Base-by-base conservation (phyloP, 2,888 invertebrate genomes). In the Sinohyriopsis cumingii region DNA sequence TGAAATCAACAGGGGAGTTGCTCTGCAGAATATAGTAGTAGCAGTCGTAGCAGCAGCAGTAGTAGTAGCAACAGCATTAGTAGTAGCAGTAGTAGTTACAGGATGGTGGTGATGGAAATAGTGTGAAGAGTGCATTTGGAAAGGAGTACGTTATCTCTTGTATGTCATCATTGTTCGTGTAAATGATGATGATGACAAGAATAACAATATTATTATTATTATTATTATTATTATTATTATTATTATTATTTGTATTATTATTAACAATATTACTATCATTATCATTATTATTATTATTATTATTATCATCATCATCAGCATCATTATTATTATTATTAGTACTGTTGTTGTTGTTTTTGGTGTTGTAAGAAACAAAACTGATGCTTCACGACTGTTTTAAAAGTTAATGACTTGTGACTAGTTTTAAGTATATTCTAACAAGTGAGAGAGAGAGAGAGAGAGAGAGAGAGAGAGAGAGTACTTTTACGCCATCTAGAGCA, bases 401-500 rank as follows among this genome's bases (percentile, higher is more conserved):
- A 45, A 15, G 33, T 33, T 1, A 12, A 45, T 45, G 15, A 45
- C 9, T 33, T 9, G 45, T 12, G 45, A 45, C 45, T 45, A 15
- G 0, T 45, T 45, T 45, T 28, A 33, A 54, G 12, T 5, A n/a
- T 12, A n/a, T 15, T 45, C 45, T 15, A 45, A 15, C 12, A 45
- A 45, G 3, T 2, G 45, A 45, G 45, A 45, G 45, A 59, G 68
- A 55, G 45, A 22, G 68, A 68, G 63, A 63, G 45, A 57, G 63
- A 63, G 63, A 62, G 56, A 68, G 59, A 59, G 22, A 57, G 45
- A 45, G 45, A 45, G 45, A 45, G 45, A 45, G 12, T 70, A 81
- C 78, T 75, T 74, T 76, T 15, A 68, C 28, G 57, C 78, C 76
- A 67, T 88, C 88, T 1, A 88, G 81, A 6, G 77, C 63, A 1